These are phyloP conservation scores for Xestia c-nigrum DNA, from an alignment of 2,888 invertebrate species.

Conservation along the genomic window DNA sequence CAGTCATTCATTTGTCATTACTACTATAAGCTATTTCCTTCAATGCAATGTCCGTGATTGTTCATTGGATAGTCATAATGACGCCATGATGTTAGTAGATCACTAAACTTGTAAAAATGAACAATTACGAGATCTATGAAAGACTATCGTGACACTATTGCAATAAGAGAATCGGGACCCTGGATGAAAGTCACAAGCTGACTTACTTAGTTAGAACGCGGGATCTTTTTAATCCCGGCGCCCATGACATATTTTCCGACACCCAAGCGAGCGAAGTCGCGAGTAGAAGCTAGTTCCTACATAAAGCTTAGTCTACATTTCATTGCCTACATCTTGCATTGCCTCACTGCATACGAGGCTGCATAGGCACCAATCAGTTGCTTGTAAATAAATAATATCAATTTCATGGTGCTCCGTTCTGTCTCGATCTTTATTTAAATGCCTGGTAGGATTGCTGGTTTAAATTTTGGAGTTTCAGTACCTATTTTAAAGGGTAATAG, in stretches of 20 bases:
- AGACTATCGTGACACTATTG: too few relatives aligned
- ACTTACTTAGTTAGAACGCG: not conserved
- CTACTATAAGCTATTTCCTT: too few relatives aligned
- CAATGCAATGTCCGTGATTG: too few relatives aligned
- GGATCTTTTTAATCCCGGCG: not conserved
- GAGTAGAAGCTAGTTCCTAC: not conserved
- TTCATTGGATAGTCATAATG: too few relatives aligned
- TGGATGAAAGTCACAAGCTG: not conserved
- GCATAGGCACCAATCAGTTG: conserved; percentile 20
- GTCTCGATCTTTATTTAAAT: not conserved
- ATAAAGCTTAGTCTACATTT: not conserved
- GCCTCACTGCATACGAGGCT: not conserved
- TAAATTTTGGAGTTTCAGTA: conserved; percentile 15
- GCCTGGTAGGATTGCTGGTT: not conserved
- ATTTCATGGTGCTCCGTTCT: conserved; percentile 1
- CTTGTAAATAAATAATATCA: conserved; percentile 36
- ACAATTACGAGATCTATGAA: too few relatives aligned
- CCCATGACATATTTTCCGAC: not conserved
- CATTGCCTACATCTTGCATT: not conserved
- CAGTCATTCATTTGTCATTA: too few relatives aligned
- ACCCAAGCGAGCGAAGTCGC: not conserved
- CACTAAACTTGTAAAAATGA: too few relatives aligned
- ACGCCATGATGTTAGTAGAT: too few relatives aligned
- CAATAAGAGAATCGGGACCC: too few relatives aligned
- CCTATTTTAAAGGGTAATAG: too few relatives aligned